These are phyloP conservation scores for Scartelaos histophorus DNA, from an alignment of 2,113 vertebrate genomes.

Conservation along the genomic window DNA sequence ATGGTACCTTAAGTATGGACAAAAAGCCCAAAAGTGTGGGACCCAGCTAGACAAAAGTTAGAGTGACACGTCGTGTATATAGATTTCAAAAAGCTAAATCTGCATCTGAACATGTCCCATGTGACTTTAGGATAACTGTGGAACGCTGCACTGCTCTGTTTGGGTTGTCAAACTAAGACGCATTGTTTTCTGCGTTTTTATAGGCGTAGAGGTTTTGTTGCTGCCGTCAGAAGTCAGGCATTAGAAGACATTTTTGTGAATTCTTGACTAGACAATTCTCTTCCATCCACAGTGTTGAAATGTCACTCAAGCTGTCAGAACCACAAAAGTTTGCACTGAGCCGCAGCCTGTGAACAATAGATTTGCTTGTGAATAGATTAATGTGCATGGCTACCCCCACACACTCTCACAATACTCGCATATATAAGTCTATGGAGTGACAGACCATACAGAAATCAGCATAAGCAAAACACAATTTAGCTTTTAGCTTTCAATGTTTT, in stretches of 20 bases:
- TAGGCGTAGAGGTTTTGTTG: slow-evolving; percentile 48
- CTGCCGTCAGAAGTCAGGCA: slow-evolving; percentile 55
- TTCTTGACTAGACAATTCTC: slow-evolving; percentile 58
- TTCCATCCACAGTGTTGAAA: slow-evolving; percentile 45
- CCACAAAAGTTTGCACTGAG: slow-evolving; percentile 61
- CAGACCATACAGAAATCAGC: slow-evolving; percentile 5
- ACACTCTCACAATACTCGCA: slow-evolving; percentile 3
- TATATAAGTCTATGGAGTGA: slow-evolving; percentile 9
- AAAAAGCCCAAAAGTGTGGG: too few species aligned
- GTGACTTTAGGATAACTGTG: slow-evolving; percentile 1
- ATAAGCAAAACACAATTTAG: slow-evolving; percentile 26
- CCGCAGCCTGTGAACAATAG: slow-evolving; percentile 54
- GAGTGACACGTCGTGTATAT: too few species aligned
- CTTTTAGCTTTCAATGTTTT: slow-evolving; percentile 27
- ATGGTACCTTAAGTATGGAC: neutral
- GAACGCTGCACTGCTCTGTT: slow-evolving; percentile 34
- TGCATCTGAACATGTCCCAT: neutral
- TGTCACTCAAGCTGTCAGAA: slow-evolving; percentile 64
- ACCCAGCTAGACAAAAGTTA: too few species aligned
- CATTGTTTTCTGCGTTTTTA: slow-evolving; percentile 39
- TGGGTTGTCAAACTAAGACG: slow-evolving; percentile 30
- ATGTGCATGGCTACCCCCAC: neutral
- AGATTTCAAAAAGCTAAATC: neutral
- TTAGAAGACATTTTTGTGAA: slow-evolving; percentile 56
- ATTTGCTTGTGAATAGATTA: slow-evolving; percentile 43